A percentile compares a stretch with the other conserved stretches of the same genome.
Evolutionary conservation across 2,113 vertebrate genomes (phyloP).

Genomic region (Pontoporia blainvillei): DNA sequence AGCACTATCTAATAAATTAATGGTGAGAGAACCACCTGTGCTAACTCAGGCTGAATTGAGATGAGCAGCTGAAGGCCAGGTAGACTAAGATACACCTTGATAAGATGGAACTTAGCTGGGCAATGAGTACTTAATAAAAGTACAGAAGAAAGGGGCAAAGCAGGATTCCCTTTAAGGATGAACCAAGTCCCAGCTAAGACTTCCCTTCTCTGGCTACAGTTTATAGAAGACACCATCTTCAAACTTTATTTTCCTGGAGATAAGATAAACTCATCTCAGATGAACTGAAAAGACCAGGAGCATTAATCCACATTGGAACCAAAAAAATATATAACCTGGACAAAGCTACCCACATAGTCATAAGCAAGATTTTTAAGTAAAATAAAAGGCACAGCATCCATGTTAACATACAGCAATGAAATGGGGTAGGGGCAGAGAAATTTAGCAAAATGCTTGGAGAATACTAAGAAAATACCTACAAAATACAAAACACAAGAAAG

Average conservation of each 20-base stretch:
- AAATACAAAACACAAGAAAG: not conserved
- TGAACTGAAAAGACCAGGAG: not conserved
- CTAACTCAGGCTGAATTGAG: not conserved
- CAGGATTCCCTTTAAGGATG: not conserved
- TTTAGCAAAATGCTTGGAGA: not conserved
- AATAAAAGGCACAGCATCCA: not conserved
- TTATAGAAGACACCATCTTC: not conserved
- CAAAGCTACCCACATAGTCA: not conserved
- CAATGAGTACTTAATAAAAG: not conserved
- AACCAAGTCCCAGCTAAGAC: not conserved
- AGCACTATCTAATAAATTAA: not conserved
- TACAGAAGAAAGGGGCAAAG: not conserved
- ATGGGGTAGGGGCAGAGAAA: not conserved
- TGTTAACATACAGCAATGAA: not conserved
- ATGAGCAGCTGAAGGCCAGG: not conserved
- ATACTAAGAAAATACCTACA: not conserved
- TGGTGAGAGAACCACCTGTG: not conserved
- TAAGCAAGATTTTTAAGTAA: not conserved
- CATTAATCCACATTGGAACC: not conserved
- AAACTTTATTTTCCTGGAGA: not conserved
- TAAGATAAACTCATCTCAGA: not conserved
- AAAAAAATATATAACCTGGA: not conserved
- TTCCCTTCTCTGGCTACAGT: not conserved
- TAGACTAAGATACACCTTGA: not conserved
- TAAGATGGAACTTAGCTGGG: not conserved